Percentiles rank a stretch among this genome's conserved stretches.
phyloP scores from a whole-genome alignment of 2,888 invertebrate species.

The Patella caerulea region DNA sequence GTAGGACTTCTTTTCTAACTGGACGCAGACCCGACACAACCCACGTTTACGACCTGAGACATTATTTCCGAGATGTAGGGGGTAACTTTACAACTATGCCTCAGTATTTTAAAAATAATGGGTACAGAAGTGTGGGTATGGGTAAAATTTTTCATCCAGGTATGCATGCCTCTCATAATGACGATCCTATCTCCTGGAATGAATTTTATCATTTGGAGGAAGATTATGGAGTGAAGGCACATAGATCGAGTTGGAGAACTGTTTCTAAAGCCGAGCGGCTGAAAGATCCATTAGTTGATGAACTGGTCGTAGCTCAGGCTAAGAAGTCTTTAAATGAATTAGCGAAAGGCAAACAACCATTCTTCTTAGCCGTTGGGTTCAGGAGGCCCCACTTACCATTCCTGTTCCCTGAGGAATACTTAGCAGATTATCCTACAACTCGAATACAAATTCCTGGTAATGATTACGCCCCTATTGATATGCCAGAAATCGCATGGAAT shows the following conservation, averaged over 20 bases:
- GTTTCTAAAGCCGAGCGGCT: conserved; percentile 1
- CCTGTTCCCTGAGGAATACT: conserved; percentile 35
- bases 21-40: conserved; percentile 23
- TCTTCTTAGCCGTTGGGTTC: conserved; percentile 48
- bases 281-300: conserved; percentile 35
- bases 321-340: conserved; percentile 24
- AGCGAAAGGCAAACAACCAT: conserved; percentile 30
- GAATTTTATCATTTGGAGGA: not conserved
- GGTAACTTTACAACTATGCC: conserved; percentile 46
- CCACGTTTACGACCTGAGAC: conserved; percentile 37
- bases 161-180: not conserved
- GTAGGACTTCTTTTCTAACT: conserved; percentile 32
- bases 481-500: conserved; percentile 20
- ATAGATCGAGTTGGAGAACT: conserved; percentile 3
- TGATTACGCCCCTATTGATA: conserved; percentile 9
- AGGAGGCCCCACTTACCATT: conserved; percentile 45
- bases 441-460: conserved; percentile 20
- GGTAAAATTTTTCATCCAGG: conserved; percentile 36
- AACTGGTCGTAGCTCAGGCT: conserved; percentile 32
- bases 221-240: not conserved
- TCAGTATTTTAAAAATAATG: conserved; percentile 43
- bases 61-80: conserved; percentile 34
- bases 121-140: conserved; percentile 34
- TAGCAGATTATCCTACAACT: conserved; percentile 32
- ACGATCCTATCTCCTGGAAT: conserved; percentile 17